Evolutionary conservation across 1,140 invertebrate genomes (phyloP).

Genomic region (Drosophila melanica): DNA sequence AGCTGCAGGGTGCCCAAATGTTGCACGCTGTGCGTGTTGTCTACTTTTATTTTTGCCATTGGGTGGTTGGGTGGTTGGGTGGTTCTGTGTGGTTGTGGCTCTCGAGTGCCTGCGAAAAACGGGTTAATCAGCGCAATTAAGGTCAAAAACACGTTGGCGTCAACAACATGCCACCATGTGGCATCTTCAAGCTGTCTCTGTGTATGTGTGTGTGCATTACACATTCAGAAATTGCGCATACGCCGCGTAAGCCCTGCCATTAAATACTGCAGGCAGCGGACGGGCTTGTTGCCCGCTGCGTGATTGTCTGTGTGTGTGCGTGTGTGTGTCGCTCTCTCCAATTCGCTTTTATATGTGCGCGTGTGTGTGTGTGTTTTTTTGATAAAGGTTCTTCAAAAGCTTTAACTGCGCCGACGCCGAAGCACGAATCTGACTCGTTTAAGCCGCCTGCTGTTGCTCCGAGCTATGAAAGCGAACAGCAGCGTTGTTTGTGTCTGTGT

Average conservation of each 20-base stretch:
- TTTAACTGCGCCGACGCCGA: slow-evolving; percentile 68
- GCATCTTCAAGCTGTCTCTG: slow-evolving; percentile 21
- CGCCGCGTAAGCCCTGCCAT: slow-evolving; percentile 71
- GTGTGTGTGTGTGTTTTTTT: slow-evolving; percentile 13
- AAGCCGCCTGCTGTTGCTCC: slow-evolving; percentile 43
- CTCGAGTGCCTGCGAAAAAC: slow-evolving; percentile 55
- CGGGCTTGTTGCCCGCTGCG: slow-evolving; percentile 40
- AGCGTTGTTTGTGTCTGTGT: background rate
- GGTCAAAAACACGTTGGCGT: slow-evolving; percentile 73
- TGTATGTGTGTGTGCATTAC: slow-evolving; percentile 26
- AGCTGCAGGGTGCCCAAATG: slow-evolving; percentile 32
- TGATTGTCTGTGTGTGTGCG: slow-evolving; percentile 7
- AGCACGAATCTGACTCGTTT: slow-evolving; percentile 46
- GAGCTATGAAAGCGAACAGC: slow-evolving; percentile 4
- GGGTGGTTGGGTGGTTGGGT: slow-evolving; percentile 4
- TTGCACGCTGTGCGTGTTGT: slow-evolving; percentile 39
- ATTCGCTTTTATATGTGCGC: background rate
- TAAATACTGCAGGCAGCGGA: slow-evolving; percentile 55
- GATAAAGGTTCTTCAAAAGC: slow-evolving; percentile 51
- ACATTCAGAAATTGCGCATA: slow-evolving; percentile 74
- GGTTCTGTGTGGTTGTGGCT: slow-evolving; percentile 1
- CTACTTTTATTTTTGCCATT: slow-evolving; percentile 37
- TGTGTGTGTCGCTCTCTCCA: slow-evolving; percentile 3
- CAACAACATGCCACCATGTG: slow-evolving; percentile 36
- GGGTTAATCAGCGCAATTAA: slow-evolving; percentile 78